phyloP scores from a whole-genome alignment of 1,140 invertebrate genomes.

The Drosophila sp. region DNA sequence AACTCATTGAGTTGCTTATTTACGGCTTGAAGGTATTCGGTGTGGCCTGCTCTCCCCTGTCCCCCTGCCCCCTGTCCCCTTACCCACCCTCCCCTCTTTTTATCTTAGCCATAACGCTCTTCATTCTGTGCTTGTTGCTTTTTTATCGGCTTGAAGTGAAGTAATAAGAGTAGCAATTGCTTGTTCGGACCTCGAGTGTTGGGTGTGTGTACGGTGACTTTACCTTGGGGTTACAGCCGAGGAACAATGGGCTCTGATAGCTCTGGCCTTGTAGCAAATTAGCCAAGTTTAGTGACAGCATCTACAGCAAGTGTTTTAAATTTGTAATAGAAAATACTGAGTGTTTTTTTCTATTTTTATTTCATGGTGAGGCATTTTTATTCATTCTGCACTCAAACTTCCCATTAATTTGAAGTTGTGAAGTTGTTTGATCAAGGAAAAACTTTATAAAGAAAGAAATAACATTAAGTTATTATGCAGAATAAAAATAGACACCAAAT shows the following conservation, averaged over 20 bases:
- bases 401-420: too few relatives aligned
- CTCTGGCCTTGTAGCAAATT: neutral
- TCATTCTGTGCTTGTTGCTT: slow-evolving; percentile 1
- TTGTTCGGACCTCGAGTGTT: slow-evolving; percentile 19
- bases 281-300: too few relatives aligned
- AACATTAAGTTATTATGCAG: too few relatives aligned
- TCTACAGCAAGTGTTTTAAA: too few relatives aligned
- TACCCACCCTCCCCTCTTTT: neutral
- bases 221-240: neutral
- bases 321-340: too few relatives aligned
- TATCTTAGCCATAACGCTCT: slow-evolving; percentile 2
- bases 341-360: too few relatives aligned
- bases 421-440: too few relatives aligned
- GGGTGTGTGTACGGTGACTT: neutral
- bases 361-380: too few relatives aligned
- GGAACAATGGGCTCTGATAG: slow-evolving; percentile 2
- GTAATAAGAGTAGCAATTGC: slow-evolving; percentile 76
- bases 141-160: slow-evolving; percentile 67
- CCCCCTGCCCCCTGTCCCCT: slow-evolving; percentile 8
- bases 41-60: slow-evolving; percentile 35
- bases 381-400: too few relatives aligned
- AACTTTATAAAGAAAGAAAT: too few relatives aligned
- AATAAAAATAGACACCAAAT: too few relatives aligned
- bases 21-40: slow-evolving; percentile 76
- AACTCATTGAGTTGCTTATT: slow-evolving; percentile 83